A percentile compares a stretch with the other conserved stretches of the same genome.
Conservation (phyloP, 2,113 vertebrate species). For the Tretioscincus oriximinensis region DNA sequence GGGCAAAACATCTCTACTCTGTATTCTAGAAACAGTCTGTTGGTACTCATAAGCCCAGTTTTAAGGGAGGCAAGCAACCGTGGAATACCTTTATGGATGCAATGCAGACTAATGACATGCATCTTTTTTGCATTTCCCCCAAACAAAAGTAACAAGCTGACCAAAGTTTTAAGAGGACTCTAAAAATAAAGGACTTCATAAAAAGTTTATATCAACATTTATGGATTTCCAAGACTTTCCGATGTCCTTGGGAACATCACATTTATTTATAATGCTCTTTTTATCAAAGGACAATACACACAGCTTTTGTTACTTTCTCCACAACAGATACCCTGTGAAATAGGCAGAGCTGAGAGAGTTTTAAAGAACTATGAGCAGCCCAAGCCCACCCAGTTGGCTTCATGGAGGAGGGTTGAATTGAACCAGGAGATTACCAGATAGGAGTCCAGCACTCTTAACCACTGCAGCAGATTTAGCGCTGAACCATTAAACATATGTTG, state of each 20-base stretch:
- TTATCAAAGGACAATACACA: no score
- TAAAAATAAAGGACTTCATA: not conserved
- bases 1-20: not conserved
- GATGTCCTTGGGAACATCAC: not conserved
- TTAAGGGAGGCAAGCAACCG: conserved; percentile 17
- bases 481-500: not conserved
- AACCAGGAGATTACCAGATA: no score
- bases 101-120: conserved; percentile 1
- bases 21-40: not conserved
- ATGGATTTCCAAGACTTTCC: not conserved
- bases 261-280: no score
- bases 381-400: no score
- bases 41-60: conserved; percentile 17
- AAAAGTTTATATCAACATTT: not conserved
- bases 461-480: not conserved
- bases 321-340: no score
- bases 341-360: no score
- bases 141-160: not conserved
- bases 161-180: not conserved
- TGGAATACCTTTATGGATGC: conserved; percentile 8
- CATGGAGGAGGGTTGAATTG: no score
- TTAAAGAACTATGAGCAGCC: no score
- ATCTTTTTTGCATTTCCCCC: conserved; percentile 1
- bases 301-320: no score
- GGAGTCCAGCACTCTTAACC: no score